Evolutionary conservation across 1,140 invertebrate genomes (phyloP), one percentile per base, ranked within the genome.

Genomic region (Brachionus angularis): DNA sequence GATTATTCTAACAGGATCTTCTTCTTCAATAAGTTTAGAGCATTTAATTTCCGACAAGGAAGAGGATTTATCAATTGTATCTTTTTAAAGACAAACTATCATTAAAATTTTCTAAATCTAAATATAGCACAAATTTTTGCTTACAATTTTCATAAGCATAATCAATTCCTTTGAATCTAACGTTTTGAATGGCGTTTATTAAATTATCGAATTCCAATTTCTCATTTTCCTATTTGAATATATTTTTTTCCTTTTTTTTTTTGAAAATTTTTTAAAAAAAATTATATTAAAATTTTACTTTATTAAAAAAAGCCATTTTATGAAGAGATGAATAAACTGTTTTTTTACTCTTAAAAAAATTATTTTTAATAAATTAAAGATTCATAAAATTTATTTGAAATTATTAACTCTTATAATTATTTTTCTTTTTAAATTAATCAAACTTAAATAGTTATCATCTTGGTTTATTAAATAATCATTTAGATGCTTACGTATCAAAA

Each of bases 191-290:
- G 4, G 27, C n/a, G 55, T 36, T 34, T 12, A 52, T 42, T n/a
- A 61, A 47, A 71, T 72, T 55, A 29, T 36, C 58, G 2, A 70
- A 31, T 27, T 72, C 71, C 50, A 62, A 16, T 47, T 72, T 16
- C 7, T 73, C 58, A 36, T 72, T 73, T 49, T 50, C 29, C 55
- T 73, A 44, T 52, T 27, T 31, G 5, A 31, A 27, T 18, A 10
- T 52, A 5, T 14, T 14, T 42, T 42, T 7, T 5, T n/a, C 10
- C 16, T 7, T 42, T 42, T 5, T 7, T n/a, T n/a, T n/a, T 14
- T 23, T 34, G 25, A n/a, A n/a, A n/a, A n/a, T n/a, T n/a, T n/a
- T n/a, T n/a, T n/a, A n/a, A n/a, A n/a, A n/a, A n/a, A n/a, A n/a
- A n/a, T n/a, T n/a, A n/a, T n/a, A n/a, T n/a, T n/a, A n/a, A n/a